These are phyloP conservation scores for Plebejus anna DNA, from an alignment of 2,888 invertebrate genomes.

Conservation along the genomic window DNA sequence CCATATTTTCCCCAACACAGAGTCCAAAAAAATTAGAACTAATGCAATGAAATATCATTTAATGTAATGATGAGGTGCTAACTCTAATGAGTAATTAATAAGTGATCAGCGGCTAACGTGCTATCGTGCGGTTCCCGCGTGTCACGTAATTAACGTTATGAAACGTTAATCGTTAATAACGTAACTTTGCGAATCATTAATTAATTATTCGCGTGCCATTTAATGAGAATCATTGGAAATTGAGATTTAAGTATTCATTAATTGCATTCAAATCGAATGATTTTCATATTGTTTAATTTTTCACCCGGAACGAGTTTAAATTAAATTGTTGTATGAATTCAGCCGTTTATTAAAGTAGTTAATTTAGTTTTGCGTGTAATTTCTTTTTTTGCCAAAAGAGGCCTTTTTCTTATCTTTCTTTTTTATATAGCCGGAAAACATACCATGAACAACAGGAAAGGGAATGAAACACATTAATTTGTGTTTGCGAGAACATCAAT, in stretches of 20 bases:
- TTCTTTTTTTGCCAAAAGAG: neutral
- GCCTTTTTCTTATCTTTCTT: too few relatives aligned
- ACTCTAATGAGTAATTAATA: neutral
- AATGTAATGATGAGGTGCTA: neutral
- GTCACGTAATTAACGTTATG: conserved; percentile 9
- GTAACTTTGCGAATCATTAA: conserved; percentile 1
- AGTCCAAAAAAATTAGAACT: too few relatives aligned
- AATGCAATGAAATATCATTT: neutral
- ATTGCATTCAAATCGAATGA: neutral
- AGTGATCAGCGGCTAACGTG: neutral
- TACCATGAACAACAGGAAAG: too few relatives aligned
- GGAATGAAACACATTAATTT: too few relatives aligned
- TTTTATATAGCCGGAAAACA: too few relatives aligned
- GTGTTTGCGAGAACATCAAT: too few relatives aligned
- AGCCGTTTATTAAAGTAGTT: neutral
- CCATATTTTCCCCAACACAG: too few relatives aligned
- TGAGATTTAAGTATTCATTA: conserved; percentile 12
- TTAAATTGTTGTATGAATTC: neutral
- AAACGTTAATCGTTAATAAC: neutral
- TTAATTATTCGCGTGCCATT: neutral
- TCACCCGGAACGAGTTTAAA: neutral
- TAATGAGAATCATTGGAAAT: conserved; percentile 13
- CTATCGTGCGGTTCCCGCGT: neutral
- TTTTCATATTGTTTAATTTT: neutral
- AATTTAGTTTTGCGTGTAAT: neutral